A percentile compares a stretch with the other conserved stretches of the same genome.
These are phyloP conservation scores for Cantharis nigra DNA, from an alignment of 2,888 invertebrate species.

Conservation along the genomic window DNA sequence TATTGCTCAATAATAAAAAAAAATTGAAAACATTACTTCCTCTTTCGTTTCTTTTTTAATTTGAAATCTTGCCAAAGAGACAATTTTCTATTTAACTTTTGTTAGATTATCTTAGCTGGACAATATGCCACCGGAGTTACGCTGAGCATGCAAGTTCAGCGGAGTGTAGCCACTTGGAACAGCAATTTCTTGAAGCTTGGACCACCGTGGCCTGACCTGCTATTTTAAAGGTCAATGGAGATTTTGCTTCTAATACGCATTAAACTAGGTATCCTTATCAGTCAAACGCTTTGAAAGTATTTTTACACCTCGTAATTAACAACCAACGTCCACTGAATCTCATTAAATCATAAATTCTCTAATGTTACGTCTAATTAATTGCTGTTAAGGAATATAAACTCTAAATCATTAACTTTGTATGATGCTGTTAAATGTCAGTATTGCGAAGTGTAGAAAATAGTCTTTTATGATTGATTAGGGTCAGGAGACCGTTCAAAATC, in stretches of 20 bases:
- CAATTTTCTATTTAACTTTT: not conserved
- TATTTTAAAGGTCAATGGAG: conserved; percentile 37
- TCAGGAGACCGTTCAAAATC: conserved; percentile 1
- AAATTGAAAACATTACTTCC: not conserved
- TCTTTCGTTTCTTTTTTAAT: not conserved
- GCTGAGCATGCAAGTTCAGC: conserved; percentile 28
- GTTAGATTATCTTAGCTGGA: conserved; percentile 13
- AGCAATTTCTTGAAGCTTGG: conserved; percentile 37
- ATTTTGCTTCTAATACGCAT: conserved; percentile 25
- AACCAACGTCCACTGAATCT: conserved; percentile 5
- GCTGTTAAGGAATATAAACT: conserved; percentile 9
- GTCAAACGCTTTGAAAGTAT: not conserved
- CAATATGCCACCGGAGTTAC: conserved; percentile 34
- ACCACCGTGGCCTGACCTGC: conserved; percentile 36
- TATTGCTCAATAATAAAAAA: not conserved
- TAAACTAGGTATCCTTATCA: not conserved
- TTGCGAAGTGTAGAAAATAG: conserved; percentile 7
- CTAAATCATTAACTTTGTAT: conserved; percentile 8
- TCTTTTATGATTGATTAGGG: conserved; percentile 11
- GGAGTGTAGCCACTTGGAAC: conserved; percentile 41
- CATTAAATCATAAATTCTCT: conserved; percentile 20
- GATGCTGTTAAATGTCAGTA: conserved; percentile 3
- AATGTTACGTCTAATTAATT: conserved; percentile 2
- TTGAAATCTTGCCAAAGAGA: not conserved
- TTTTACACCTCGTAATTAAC: not conserved